These are phyloP conservation scores for Parotia lawesii DNA, from an alignment of 2,113 vertebrate species.

Conservation along the genomic window DNA sequence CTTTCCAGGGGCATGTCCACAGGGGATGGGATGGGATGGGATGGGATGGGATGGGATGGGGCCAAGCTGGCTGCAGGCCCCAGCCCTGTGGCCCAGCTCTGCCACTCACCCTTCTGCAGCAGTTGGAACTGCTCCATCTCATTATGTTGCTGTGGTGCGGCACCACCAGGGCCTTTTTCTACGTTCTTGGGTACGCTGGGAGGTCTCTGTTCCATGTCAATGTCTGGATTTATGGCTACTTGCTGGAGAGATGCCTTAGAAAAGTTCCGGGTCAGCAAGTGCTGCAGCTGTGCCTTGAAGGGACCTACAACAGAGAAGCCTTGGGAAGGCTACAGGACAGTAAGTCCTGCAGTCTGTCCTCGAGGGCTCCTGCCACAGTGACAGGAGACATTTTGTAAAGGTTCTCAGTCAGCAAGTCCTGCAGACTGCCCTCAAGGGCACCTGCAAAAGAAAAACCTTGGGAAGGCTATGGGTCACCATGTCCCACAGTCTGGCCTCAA, in stretches of 20 bases:
- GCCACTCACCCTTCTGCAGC: neutral
- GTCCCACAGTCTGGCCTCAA: neutral
- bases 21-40: neutral
- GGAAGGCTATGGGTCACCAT: neutral
- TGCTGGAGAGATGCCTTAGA: no score
- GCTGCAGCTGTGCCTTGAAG: neutral
- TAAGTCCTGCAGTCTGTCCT: neutral
- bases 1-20: neutral
- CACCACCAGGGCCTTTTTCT: neutral
- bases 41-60: neutral
- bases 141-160: rapidly evolving
- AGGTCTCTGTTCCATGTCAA: neutral
- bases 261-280: neutral
- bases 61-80: neutral
- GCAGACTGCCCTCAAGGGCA: neutral
- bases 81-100: neutral
- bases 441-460: neutral
- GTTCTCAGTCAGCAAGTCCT: neutral
- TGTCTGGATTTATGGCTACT: neutral
- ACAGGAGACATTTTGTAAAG: neutral
- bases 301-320: neutral
- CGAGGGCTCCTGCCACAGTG: neutral
- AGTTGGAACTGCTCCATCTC: neutral
- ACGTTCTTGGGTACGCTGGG: neutral
- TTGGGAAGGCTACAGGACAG: neutral